These are phyloP conservation scores for Lasioglossum lativentre DNA, from an alignment of 2,888 invertebrate genomes.

Conservation along the genomic window DNA sequence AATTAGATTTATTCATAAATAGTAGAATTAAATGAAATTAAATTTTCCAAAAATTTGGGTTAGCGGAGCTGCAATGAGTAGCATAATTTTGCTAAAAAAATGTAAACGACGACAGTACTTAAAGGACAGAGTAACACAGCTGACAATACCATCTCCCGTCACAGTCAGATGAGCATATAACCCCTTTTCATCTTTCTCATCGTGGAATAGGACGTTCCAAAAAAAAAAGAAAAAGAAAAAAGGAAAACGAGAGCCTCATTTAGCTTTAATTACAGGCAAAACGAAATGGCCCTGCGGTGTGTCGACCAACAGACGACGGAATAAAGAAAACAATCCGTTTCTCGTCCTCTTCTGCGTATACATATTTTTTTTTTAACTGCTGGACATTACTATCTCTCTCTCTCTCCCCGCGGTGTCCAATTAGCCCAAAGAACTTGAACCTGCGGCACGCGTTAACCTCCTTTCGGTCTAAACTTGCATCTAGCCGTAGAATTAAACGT, in stretches of 20 bases:
- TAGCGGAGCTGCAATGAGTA: not conserved
- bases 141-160: not conserved
- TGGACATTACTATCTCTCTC: constrained; percentile 12
- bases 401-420: constrained; percentile 16
- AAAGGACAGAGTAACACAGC: not conserved
- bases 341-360: not conserved
- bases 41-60: not conserved
- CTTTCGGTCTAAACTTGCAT: constrained; percentile 54
- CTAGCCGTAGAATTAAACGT: constrained; percentile 53
- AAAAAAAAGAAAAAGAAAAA: not conserved
- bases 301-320: not conserved
- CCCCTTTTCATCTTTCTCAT: not conserved
- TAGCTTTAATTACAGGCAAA: constrained; percentile 38
- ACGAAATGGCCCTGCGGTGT: not conserved
- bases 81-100: not conserved
- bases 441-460: constrained; percentile 47
- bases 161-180: not conserved
- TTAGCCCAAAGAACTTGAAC: constrained; percentile 35
- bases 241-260: constrained; percentile 15
- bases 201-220: not conserved
- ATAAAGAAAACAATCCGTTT: constrained; percentile 16
- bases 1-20: no score
- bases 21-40: not conserved
- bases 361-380: constrained; percentile 27
- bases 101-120: not conserved